A percentile compares a stretch with the other conserved stretches of the same genome.
These are phyloP conservation scores for Fregata magnificens DNA, from an alignment of 2,113 vertebrate genomes.

Conservation along the genomic window DNA sequence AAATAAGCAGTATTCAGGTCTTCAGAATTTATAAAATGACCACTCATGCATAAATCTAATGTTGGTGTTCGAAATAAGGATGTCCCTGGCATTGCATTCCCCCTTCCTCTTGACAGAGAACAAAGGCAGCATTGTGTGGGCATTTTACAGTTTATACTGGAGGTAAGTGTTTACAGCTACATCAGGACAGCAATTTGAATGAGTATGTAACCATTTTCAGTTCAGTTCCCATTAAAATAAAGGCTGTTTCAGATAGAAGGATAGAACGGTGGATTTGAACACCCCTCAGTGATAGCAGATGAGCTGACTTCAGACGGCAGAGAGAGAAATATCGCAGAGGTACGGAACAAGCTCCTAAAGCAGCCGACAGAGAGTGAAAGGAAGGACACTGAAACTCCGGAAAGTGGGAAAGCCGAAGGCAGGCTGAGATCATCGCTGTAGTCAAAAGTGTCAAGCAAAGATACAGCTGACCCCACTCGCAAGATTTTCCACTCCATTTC, in stretches of 20 bases:
- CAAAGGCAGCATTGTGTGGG: conserved; percentile 7
- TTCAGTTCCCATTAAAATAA: neutral
- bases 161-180: conserved; percentile 1
- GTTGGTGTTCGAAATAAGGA: neutral
- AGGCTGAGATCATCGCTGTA: neutral
- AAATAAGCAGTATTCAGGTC: neutral
- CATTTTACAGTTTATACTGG: neutral
- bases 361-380: neutral
- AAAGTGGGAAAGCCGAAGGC: conserved; percentile 43
- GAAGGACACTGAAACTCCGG: neutral
- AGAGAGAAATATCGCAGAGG: neutral
- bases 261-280: neutral
- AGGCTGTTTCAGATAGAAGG: neutral
- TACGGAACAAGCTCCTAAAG: neutral
- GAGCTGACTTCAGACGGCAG: neutral
- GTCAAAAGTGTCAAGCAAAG: neutral
- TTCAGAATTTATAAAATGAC: neutral
- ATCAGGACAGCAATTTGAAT: neutral
- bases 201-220: neutral
- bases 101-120: neutral
- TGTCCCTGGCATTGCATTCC: neutral
- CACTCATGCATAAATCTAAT: neutral
- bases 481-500: conserved; percentile 30
- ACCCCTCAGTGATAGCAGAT: neutral
- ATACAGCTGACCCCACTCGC: conserved; percentile 12